These are phyloP conservation scores for Melikaiella ostensackeni DNA, from an alignment of 2,888 invertebrate species.

Conservation along the genomic window DNA sequence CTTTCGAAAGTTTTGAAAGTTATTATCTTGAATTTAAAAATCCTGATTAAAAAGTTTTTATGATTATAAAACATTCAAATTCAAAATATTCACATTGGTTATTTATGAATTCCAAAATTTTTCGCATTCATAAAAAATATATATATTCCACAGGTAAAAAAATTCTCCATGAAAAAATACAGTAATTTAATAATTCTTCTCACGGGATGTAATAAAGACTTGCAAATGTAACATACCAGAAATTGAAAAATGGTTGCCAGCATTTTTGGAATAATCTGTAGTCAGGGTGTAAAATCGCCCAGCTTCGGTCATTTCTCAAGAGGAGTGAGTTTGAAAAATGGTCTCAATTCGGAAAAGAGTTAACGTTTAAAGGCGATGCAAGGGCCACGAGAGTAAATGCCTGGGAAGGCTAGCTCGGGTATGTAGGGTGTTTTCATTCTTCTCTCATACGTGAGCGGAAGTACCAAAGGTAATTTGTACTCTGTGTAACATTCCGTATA, in stretches of 20 bases:
- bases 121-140: too few relatives aligned
- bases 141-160: too few relatives aligned
- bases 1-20: too few relatives aligned
- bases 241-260: background rate
- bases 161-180: too few relatives aligned
- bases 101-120: too few relatives aligned
- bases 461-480: slow-evolving; percentile 81
- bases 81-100: too few relatives aligned
- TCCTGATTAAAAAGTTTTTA: too few relatives aligned
- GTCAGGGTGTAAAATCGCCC: background rate
- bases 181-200: background rate
- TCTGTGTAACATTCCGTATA: slow-evolving; percentile 80
- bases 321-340: slow-evolving; percentile 29
- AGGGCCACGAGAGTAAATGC: too few relatives aligned
- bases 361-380: slow-evolving; percentile 79
- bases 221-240: background rate
- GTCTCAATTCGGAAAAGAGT: slow-evolving; percentile 42
- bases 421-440: slow-evolving; percentile 79
- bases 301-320: slow-evolving; percentile 25
- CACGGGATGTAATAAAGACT: background rate
- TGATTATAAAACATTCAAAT: too few relatives aligned
- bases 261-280: slow-evolving; percentile 25
- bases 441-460: slow-evolving; percentile 79
- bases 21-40: too few relatives aligned
- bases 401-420: too few relatives aligned